A percentile compares a stretch with the other conserved stretches of the same genome.
Evolutionary conservation across 2,797 vertebrate species (phyloP).

Genomic region (Pseudocheirus occidentalis): DNA sequence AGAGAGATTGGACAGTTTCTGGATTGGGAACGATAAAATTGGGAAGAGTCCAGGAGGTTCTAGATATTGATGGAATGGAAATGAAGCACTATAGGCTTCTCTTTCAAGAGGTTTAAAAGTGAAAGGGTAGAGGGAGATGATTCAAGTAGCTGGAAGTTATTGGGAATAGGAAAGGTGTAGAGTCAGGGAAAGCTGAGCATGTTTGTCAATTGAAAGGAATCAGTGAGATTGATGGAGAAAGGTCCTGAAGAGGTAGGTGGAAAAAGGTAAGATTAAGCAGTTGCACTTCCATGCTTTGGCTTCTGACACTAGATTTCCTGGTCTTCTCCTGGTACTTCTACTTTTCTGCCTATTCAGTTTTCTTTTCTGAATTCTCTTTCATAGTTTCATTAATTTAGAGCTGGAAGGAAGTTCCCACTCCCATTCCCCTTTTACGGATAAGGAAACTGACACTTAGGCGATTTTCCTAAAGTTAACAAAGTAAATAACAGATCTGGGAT

Average conservation of each 20-base stretch:
- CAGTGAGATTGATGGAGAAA: background rate
- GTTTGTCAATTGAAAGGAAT: background rate
- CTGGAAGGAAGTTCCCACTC: background rate
- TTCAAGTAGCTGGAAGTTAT: background rate
- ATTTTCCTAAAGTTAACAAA: background rate
- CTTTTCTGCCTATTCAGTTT: background rate
- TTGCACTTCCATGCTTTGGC: background rate
- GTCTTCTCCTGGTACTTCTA: background rate
- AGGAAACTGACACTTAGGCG: background rate
- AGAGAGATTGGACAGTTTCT: background rate
- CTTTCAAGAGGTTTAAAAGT: background rate
- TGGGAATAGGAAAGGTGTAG: background rate
- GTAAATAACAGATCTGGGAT: background rate
- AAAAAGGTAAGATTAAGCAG: background rate
- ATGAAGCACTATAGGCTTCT: background rate
- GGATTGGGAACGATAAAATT: background rate
- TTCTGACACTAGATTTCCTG: background rate
- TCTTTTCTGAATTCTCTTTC: background rate
- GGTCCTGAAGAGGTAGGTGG: background rate
- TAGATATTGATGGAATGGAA: background rate
- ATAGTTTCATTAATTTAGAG: background rate
- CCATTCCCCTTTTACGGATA: background rate
- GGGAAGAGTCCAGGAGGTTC: background rate
- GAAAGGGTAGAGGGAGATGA: background rate
- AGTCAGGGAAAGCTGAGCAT: background rate